These are phyloP conservation scores for Drosophila chauvacae DNA, from an alignment of 1,140 invertebrate genomes.

Conservation along the genomic window DNA sequence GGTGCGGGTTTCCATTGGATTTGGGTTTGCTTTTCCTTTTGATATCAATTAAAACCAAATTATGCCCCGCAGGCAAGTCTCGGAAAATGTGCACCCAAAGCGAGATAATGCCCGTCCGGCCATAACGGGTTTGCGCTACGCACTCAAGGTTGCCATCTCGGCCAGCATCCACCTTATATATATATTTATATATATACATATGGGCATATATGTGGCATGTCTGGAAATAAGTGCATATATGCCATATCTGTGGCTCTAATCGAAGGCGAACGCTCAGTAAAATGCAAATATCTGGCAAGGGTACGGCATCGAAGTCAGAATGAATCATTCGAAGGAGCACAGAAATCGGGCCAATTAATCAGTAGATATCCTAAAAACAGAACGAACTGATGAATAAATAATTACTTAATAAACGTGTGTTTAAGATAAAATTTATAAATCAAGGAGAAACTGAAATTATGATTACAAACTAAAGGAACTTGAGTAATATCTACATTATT, in stretches of 20 bases:
- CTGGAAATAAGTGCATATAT: conserved; percentile 8
- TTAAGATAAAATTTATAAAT: background rate
- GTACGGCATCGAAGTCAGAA: background rate
- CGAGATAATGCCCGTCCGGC: conserved; percentile 62
- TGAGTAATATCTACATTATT: background rate
- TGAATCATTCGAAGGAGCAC: conserved; percentile 25
- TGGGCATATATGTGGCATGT: background rate
- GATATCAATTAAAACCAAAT: conserved; percentile 73
- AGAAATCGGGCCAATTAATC: conserved; percentile 27
- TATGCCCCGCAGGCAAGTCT: conserved; percentile 62
- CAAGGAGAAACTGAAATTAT: background rate
- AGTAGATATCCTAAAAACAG: background rate
- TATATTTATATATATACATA: background rate
- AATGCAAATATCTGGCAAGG: conserved; percentile 30
- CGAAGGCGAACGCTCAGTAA: conserved; percentile 19
- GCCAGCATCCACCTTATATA: conserved; percentile 10
- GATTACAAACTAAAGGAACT: background rate
- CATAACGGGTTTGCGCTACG: conserved; percentile 63
- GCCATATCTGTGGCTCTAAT: conserved; percentile 16
- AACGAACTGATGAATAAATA: background rate
- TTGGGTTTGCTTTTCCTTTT: conserved; percentile 22
- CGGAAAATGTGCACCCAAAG: conserved; percentile 52
- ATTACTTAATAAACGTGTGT: background rate
- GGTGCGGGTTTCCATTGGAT: conserved; percentile 16
- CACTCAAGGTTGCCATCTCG: conserved; percentile 60